A percentile compares a stretch with the other conserved stretches of the same genome.
phyloP scores from a whole-genome alignment of 2,113 vertebrate genomes.

The Okapia johnstoni region DNA sequence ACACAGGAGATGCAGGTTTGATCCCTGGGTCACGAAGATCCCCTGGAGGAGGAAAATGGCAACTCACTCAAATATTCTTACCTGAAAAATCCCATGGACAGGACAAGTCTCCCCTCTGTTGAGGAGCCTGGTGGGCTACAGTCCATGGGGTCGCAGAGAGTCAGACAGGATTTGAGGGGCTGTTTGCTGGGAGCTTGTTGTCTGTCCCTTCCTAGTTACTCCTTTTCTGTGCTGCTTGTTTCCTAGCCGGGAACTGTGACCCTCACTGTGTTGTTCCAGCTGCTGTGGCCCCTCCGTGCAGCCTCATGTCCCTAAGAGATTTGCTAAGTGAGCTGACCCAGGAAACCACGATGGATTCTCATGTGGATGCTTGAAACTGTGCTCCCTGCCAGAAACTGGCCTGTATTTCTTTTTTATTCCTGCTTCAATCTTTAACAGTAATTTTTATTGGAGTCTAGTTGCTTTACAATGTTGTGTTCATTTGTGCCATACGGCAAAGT shows the following conservation, averaged over 20 bases:
- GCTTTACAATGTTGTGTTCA: neutral
- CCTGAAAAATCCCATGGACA: neutral
- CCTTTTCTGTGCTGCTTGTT: neutral
- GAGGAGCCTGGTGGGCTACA: neutral
- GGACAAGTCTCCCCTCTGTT: neutral
- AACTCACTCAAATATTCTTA: neutral
- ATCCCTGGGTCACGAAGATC: neutral
- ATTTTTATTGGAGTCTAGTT: neutral
- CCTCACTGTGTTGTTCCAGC: neutral
- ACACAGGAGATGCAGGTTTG: neutral
- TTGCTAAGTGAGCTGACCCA: neutral
- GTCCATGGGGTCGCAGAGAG: neutral
- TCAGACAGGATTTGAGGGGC: fast-evolving
- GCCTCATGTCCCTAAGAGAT: neutral
- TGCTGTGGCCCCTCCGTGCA: neutral
- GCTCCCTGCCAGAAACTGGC: neutral
- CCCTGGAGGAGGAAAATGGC: neutral
- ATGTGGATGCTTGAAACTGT: neutral
- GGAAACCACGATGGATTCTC: neutral
- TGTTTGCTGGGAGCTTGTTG: neutral
- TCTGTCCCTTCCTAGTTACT: neutral
- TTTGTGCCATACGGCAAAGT: neutral
- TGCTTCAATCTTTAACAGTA: neutral
- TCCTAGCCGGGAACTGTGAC: too few relatives aligned
- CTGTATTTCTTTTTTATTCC: neutral